A percentile compares a stretch with the other conserved stretches of the same genome.
Evolutionary conservation across 2,797 vertebrate species (phyloP).

Genomic region (Falco naumanni): DNA sequence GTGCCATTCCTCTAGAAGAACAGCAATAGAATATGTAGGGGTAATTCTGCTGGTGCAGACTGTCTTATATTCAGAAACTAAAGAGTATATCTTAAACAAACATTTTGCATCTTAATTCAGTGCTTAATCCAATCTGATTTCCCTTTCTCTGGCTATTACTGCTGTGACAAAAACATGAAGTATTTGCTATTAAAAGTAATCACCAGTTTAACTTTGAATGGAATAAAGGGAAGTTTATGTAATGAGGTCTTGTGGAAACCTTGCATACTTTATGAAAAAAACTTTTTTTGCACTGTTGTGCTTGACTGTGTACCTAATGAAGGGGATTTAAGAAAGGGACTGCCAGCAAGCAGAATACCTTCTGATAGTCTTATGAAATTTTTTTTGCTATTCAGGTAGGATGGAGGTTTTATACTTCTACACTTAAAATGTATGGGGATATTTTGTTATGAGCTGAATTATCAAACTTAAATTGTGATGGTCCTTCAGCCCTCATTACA

Average conservation of each 20-base stretch:
- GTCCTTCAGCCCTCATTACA: neutral
- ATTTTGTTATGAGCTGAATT: neutral
- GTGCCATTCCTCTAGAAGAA: neutral
- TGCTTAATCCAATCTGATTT: neutral
- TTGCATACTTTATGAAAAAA: neutral
- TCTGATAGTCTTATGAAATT: neutral
- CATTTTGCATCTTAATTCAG: neutral
- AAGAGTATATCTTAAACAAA: neutral
- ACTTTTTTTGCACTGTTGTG: neutral
- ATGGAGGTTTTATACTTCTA: neutral
- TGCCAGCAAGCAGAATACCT: neutral
- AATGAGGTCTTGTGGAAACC: neutral
- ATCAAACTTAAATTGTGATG: neutral
- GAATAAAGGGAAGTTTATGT: neutral
- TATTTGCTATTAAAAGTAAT: neutral
- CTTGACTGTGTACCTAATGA: neutral
- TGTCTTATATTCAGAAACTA: neutral
- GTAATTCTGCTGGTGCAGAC: neutral
- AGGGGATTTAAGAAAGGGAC: neutral
- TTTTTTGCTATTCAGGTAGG: neutral
- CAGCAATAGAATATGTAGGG: neutral
- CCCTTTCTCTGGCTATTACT: neutral
- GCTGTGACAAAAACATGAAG: neutral
- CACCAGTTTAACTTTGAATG: neutral
- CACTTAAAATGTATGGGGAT: neutral